These are phyloP conservation scores for Lepilemur septentrionalis DNA, from an alignment of 2,797 vertebrate species.

Conservation along the genomic window DNA sequence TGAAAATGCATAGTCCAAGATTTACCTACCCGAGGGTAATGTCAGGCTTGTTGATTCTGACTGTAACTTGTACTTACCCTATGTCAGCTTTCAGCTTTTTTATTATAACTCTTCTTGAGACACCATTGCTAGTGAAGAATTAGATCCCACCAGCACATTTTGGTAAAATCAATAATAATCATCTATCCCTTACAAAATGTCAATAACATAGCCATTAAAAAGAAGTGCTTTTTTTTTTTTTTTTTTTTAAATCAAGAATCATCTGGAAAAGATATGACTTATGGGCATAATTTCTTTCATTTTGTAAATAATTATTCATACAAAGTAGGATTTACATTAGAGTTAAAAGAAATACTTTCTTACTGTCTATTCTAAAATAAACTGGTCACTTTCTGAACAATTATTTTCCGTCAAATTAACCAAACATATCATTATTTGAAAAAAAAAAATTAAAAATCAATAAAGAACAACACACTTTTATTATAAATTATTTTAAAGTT, in stretches of 20 bases:
- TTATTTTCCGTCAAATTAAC: slow-evolving; percentile 10
- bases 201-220: slow-evolving; percentile 72
- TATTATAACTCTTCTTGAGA: slow-evolving; percentile 84
- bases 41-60: slow-evolving; percentile 88
- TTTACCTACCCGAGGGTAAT: slow-evolving; percentile 89
- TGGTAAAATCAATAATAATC: slow-evolving; percentile 74
- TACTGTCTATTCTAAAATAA: slow-evolving; percentile 34
- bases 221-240: neutral
- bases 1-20: slow-evolving; percentile 80
- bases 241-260: neutral
- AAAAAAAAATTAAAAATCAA: slow-evolving; percentile 41
- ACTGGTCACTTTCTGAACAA: neutral
- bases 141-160: slow-evolving; percentile 84
- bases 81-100: slow-evolving; percentile 91
- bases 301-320: slow-evolving; percentile 42
- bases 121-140: slow-evolving; percentile 87
- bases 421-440: neutral
- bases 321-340: neutral
- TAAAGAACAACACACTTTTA: neutral
- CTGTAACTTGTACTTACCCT: slow-evolving; percentile 95
- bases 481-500: neutral
- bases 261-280: slow-evolving; percentile 1
- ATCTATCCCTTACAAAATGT: slow-evolving; percentile 62
- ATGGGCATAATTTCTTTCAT: neutral
- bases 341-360: slow-evolving; percentile 27